Base-by-base conservation (phyloP, 2,113 vertebrate genomes). In the Argyrosomus japonicus region DNA sequence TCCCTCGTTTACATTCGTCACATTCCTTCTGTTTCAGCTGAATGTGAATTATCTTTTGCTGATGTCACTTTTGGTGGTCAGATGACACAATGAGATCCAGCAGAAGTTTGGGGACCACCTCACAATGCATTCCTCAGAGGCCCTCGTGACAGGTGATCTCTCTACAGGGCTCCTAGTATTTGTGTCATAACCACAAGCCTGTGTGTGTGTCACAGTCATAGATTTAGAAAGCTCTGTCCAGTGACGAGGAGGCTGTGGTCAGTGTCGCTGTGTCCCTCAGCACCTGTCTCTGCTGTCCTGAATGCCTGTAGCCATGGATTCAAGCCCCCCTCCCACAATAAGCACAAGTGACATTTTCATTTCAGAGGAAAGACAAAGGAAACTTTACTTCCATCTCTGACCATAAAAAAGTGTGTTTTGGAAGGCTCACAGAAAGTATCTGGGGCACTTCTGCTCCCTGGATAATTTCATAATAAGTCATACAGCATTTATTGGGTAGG, bases 281-380 rank as follows among this genome's bases (percentile, higher is more conserved):
- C 93, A 93, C 91, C 91, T 94, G 92, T 92, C 72, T 78, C 60
- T 77, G 68, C 77, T 51, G 68, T 64, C 60, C 78, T 80, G 62
- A 67, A 77, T 57, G n/a, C 25, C 74, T 71, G 73, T 72, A 80
- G 43, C 75, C 68, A 68, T 89, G 87, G 86, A 47, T 71, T 69
- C 70, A 53, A 29, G 2, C 64, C 57, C 57, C 64, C 36, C 48
- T 71, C 70, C 61, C 75, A 85, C 36, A 85, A 63, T 80, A 80
- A 68, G 79, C 79, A 81, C 62, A 51, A 87, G 48, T 77, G 79
- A 50, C 40, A 74, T 86, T 85, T 83, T 83, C 48, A 76, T 72
- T 77, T 65, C 25, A 73, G 19, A 32, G 45, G 58, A 67, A 67
- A 77, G 13, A n/a, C 50, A 73, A 51, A 13, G 9, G 18, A 32